phyloP scores from a whole-genome alignment of 1,140 invertebrate genomes.

The Aporrectodea caliginosa region DNA sequence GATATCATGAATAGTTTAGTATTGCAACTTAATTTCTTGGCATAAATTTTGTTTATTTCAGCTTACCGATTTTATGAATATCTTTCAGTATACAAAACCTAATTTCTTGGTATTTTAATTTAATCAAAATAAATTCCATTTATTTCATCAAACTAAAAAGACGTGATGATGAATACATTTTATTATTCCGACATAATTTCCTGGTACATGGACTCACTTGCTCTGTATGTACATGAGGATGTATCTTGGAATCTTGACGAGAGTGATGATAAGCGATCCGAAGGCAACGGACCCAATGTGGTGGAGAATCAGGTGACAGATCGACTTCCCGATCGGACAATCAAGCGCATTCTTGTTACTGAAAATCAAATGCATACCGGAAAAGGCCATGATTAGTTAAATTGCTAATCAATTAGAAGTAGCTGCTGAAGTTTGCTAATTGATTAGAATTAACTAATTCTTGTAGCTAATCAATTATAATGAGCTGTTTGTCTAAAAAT shows the following conservation, averaged over 20 bases:
- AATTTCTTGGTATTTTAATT: background rate
- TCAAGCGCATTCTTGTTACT: constrained; percentile 66
- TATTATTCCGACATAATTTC: no score
- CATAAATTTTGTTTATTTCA: no score
- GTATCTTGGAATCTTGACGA: constrained; percentile 83
- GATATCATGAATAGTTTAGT: no score
- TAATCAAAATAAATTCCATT: background rate
- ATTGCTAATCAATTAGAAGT: background rate
- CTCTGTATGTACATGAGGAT: constrained; percentile 77
- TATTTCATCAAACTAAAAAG: background rate
- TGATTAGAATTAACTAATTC: no score
- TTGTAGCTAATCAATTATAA: no score
- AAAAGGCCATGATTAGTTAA: background rate
- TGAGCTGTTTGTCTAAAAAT: no score
- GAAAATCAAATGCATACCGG: no score
- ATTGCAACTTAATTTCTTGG: no score
- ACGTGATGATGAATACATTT: no score
- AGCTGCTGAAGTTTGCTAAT: no score
- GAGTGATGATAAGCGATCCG: constrained; percentile 82
- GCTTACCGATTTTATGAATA: no score
- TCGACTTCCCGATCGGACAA: constrained; percentile 59
- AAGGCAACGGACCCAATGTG: constrained; percentile 86
- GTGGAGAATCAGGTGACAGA: constrained; percentile 71
- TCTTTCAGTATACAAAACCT: background rate
- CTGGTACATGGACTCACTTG: no score